Evolutionary conservation across 1,140 invertebrate species (phyloP), one percentile per base, ranked within the genome.

Genomic region (Nymphalis io): DNA sequence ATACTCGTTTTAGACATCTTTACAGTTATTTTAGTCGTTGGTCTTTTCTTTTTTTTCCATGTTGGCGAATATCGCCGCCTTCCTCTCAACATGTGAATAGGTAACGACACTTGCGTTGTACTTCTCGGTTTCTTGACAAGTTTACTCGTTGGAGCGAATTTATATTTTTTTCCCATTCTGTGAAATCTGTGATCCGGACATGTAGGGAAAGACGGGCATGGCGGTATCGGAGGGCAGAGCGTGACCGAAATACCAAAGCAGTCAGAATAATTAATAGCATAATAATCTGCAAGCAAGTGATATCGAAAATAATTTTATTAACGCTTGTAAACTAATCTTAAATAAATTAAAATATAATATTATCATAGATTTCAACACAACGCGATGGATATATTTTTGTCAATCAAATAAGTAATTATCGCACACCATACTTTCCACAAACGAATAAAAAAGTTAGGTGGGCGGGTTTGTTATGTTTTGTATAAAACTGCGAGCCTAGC

Each of bases 211-310:
- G 73, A 74, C 20, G 75, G 78, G 18, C 75, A 75, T 3, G 72
- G 69, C 20, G 66, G 42, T 53, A 21, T 33, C 0, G 72, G 42
- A 6, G 80, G 80, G 46, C 80, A 80, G 1, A 57, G 64, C 15
- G 48, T 73, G 1, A 65, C 44, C 16, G 66, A 65, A 15, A 68
- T 20, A 39, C 66, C 62, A 60, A 83, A 85, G 59, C 82, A 84
- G 20, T 84, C 82, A 0, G 78, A 73, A 61, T 86, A 84, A 27
- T 86, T 82, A 48, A 78, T 67, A 16, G 77, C 48, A 40, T 76
- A 75, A 48, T 68, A 85, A 55, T 81, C 83, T 85, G 75, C 15
- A 78, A 83, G 60, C 15, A 57, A 58, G 6, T 39, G 55, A 11
- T 62, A 38, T 27, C 15, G 1, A 33, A 33, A 3, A 33, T 33